These are phyloP conservation scores for Ennomos fuscantarius DNA, from an alignment of 2,888 invertebrate species.

Conservation along the genomic window DNA sequence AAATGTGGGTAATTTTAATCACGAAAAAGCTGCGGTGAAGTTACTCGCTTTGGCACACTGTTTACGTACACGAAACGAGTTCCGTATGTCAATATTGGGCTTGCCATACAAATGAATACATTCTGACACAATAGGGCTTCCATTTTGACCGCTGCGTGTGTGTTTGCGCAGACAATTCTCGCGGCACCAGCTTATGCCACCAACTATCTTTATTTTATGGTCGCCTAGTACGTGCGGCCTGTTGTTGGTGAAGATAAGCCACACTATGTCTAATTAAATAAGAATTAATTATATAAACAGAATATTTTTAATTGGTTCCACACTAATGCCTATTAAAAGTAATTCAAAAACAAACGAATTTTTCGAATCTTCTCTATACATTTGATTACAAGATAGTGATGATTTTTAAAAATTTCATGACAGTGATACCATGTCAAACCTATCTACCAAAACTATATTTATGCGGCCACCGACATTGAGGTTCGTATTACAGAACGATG, in stretches of 20 bases:
- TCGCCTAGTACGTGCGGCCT: conserved; percentile 45
- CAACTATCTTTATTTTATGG: conserved; percentile 55
- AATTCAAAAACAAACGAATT: too few relatives aligned
- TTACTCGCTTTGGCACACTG: conserved; percentile 56
- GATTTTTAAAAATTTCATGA: too few relatives aligned
- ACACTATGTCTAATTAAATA: too few relatives aligned
- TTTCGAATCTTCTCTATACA: too few relatives aligned
- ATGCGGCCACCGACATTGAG: too few relatives aligned
- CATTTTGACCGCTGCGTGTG: conserved; percentile 76
- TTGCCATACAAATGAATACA: conserved; percentile 84
- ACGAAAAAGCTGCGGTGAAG: conserved; percentile 53
- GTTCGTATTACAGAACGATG: too few relatives aligned
- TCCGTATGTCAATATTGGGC: conserved; percentile 78
- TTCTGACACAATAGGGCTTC: conserved; percentile 80
- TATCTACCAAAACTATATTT: too few relatives aligned
- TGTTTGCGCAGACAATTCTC: conserved; percentile 81
- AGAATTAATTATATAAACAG: not conserved
- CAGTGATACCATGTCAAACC: too few relatives aligned
- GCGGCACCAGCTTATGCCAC: conserved; percentile 69
- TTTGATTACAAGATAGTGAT: too few relatives aligned
- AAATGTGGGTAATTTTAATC: conserved; percentile 58
- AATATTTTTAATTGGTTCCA: not conserved
- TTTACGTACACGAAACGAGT: conserved; percentile 77
- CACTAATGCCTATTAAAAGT: not conserved
- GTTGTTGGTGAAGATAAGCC: not conserved